Percentiles rank a stretch among this genome's conserved stretches.
Evolutionary conservation across 2,888 invertebrate genomes (phyloP).

Genomic region (Anticlea derivata): DNA sequence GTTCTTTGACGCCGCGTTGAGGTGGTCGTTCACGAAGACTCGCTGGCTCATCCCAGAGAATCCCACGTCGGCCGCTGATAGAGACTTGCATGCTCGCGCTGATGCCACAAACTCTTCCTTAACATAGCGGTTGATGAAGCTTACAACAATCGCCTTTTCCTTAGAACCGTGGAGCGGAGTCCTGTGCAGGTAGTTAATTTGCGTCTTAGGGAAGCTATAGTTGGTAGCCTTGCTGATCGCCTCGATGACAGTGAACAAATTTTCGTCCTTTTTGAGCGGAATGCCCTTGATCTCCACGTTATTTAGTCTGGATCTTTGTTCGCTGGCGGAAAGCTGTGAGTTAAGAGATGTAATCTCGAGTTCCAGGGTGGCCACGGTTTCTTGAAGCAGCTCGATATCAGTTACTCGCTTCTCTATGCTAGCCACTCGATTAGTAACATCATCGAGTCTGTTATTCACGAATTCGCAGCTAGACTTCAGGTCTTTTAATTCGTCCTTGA

Average conservation of each 20-base stretch:
- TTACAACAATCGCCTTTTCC: conserved; percentile 9
- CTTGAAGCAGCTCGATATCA: conserved; percentile 16
- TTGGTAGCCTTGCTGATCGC: not conserved
- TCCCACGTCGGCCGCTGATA: conserved; percentile 4
- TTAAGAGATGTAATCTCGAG: conserved; percentile 15
- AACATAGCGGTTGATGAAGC: conserved; percentile 8
- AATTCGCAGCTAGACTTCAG: conserved; percentile 17
- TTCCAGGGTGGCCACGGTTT: conserved; percentile 13
- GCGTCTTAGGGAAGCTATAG: not conserved
- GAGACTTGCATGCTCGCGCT: conserved; percentile 2
- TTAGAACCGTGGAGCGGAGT: conserved; percentile 1
- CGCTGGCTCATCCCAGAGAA: not conserved
- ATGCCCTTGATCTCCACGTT: conserved; percentile 34
- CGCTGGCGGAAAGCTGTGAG: conserved; percentile 8
- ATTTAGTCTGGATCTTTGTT: conserved; percentile 26
- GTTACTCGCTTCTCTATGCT: conserved; percentile 12
- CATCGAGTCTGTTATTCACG: conserved; percentile 4
- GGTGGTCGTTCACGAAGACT: conserved; percentile 9
- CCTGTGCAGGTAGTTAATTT: conserved; percentile 5
- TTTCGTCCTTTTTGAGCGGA: conserved; percentile 33
- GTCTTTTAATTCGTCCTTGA: conserved; percentile 25
- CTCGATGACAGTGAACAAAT: conserved; percentile 20
- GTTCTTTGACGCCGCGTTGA: not conserved
- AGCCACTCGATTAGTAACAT: conserved; percentile 1
- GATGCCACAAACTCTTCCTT: conserved; percentile 12